These are phyloP conservation scores for Manis crassicaudata DNA, from an alignment of 2,797 vertebrate genomes.

Conservation along the genomic window DNA sequence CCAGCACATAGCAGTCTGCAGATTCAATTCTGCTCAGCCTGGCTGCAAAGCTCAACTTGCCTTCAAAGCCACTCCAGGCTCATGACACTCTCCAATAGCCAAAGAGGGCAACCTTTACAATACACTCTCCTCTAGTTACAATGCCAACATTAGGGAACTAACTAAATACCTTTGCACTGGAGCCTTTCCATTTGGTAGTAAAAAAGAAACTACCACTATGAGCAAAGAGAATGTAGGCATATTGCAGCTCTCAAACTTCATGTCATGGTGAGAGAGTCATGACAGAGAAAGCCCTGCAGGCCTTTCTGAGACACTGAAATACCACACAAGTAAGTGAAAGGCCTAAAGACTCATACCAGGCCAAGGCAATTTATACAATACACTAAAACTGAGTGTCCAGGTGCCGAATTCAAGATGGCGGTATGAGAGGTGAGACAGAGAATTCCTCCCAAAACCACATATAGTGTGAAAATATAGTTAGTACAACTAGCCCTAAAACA, in stretches of 20 bases:
- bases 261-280: not conserved
- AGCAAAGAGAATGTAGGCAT: not conserved
- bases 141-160: not conserved
- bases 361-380: not conserved
- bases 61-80: not conserved
- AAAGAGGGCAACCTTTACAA: not conserved
- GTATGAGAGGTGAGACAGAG: no score
- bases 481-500: no score
- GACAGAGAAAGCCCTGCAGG: not conserved
- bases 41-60: not conserved
- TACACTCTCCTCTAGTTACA: not conserved
- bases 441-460: no score
- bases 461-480: no score
- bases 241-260: not conserved
- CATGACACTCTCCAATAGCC: not conserved
- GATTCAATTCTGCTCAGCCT: not conserved
- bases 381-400: no score
- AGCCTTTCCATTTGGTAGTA: not conserved
- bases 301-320: not conserved
- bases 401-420: not conserved
- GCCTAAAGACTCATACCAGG: not conserved
- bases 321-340: not conserved
- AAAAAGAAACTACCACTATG: not conserved
- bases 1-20: not conserved
- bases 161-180: not conserved